Base-by-base conservation (phyloP, 2,888 invertebrate species). In the Mycalesis mineus region DNA sequence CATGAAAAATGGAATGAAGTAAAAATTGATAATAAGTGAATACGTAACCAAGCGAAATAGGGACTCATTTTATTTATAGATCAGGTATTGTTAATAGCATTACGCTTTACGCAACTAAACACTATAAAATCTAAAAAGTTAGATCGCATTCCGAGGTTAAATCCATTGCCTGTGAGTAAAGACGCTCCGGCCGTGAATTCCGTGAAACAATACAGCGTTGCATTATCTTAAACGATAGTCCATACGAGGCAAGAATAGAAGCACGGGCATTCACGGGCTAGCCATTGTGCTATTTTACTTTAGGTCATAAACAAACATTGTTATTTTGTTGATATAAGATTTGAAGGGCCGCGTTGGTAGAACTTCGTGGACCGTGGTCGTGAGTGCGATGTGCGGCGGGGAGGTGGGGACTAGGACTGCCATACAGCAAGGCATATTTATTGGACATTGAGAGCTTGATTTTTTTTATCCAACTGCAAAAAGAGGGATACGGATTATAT, bases 341-440 rank as follows among this genome's bases (percentile, higher is more conserved):
- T 66, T 65, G 60, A 67, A 67, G 65, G 67, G 72, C 72, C 69
- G 68, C 63, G 41, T 29, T 31, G 39, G 49, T 39, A 71, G 72
- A 73, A 70, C 70, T 68, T 68, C 70, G 73, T 71, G 74, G 69
- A 78, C 78, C 70, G 73, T 71, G 74, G 69, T 79, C 79, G 78
- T 76, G 78, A 72, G 74, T 75, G 70, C 72, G 69, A 74, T 68
- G 69, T 65, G 65, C 63, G 69, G 66, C 65, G 68, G 64, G 64
- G 60, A 17, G 41, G 42, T 33, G 52, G 33, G 42, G 17, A 29
- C 7, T 22, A 42, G 52, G 31, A 17, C 22, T 15, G 14, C 52
- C 52, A 52, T 17, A 33, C 7, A 33, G 13, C 37, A 28, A 49
- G 22, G 13, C 13, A 28, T 11, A 1, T 39, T 49, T 39, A 4